Evolutionary conservation across 2,888 invertebrate genomes (phyloP), one percentile per base, ranked within the genome.

Genomic region (Plebejus melissa): DNA sequence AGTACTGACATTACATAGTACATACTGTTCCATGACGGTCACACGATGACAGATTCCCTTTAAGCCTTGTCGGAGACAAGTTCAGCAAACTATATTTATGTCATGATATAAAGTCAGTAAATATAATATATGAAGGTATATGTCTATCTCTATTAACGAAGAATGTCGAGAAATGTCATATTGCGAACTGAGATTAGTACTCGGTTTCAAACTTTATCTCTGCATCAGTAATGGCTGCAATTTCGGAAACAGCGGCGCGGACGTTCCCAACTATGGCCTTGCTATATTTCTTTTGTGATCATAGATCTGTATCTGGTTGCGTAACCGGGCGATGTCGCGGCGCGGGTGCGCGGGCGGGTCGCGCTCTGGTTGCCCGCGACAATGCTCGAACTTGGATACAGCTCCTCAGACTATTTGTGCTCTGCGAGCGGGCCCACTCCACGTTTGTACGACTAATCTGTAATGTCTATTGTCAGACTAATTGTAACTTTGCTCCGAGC

Each of bases 251-350:
- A 58, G 58, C 38, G 36, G 28, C 65, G 41, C 74, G 54, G 69
- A 60, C 50, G 54, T 74, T 54, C 69, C 69, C 74, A 82, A 83
- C 82, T 80, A 77, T 81, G 86, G 87, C 90, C 90, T 91, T 90
- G 88, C 79, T 79, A 79, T 81, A 81, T 79, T 81, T 83, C 84
- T 87, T 86, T 86, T 84, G 83, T 84, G 86, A 85, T 86, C 22
- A 86, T 82, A 87, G 88, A 89, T 89, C 88, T 88, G 88, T 89
- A 89, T 89, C 87, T 88, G 87, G 88, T 79, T 80, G 71, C 79
- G 81, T 80, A 80, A 81, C 76, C 54, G 54, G 54, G 54, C 78
- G 79, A 81, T 82, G 84, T 83, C 84, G 83, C 80, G 80, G 77
- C 79, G 77, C 32, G 46, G 46, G 46, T 2, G 9, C 46, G 46